These are phyloP conservation scores for Andrena dorsata DNA, from an alignment of 2,888 invertebrate species.

Conservation along the genomic window DNA sequence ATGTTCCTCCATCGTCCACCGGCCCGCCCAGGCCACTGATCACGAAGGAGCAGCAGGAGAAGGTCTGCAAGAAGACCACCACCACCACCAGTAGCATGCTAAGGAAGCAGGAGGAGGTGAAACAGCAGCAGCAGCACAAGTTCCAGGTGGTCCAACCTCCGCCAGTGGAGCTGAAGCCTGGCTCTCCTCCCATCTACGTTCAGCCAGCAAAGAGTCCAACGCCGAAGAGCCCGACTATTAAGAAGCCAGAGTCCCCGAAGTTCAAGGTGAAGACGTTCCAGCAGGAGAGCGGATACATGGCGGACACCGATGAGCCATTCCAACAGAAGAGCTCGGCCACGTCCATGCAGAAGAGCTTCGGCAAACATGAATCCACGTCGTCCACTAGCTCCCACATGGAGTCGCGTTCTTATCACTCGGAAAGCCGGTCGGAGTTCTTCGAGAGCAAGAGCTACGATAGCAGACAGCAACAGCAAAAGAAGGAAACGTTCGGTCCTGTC, in stretches of 20 bases:
- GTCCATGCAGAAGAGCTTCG: conserved; percentile 72
- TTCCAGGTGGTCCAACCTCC: conserved; percentile 65
- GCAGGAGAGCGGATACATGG: conserved; percentile 89
- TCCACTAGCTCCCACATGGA: conserved; percentile 74
- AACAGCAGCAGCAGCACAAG: conserved; percentile 70
- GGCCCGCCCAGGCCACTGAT: conserved; percentile 76
- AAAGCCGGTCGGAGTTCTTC: conserved; percentile 79
- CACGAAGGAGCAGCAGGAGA: conserved; percentile 73
- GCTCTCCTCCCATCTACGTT: conserved; percentile 83
- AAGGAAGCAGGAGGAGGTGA: conserved; percentile 77
- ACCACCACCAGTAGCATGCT: conserved; percentile 54
- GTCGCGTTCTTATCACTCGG: conserved; percentile 78
- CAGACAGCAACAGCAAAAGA: conserved; percentile 73
- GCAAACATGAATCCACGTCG: conserved; percentile 77
- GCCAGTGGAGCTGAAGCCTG: conserved; percentile 78
- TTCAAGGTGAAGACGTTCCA: conserved; percentile 85
- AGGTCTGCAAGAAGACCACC: conserved; percentile 71
- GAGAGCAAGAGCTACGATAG: conserved; percentile 80
- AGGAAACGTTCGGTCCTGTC: conserved; percentile 58
- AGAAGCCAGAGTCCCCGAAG: conserved; percentile 86
- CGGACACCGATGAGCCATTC: conserved; percentile 89
- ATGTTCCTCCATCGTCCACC: conserved; percentile 83
- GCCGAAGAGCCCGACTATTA: conserved; percentile 74
- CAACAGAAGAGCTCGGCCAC: conserved; percentile 70
- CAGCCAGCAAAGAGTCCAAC: conserved; percentile 80